phyloP scores from a whole-genome alignment of 2,888 invertebrate species.

The Myopa testacea region DNA sequence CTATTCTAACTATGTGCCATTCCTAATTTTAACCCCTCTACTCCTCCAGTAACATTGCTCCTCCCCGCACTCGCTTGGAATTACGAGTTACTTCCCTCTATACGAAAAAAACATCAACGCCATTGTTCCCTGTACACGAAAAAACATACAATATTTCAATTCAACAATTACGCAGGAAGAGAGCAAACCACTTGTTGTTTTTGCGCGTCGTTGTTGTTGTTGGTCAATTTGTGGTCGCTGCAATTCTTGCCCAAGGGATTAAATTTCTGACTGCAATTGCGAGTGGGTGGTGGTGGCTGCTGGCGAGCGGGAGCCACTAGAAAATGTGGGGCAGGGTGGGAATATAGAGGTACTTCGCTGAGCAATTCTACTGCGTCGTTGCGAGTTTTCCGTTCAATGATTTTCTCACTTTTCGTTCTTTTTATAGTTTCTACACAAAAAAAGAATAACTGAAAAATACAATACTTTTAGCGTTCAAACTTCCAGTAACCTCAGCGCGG shows the following conservation, averaged over 20 bases:
- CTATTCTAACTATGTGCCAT: too few species aligned
- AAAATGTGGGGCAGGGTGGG: not conserved
- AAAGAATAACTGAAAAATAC: not conserved
- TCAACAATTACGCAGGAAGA: not conserved
- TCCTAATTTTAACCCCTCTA: not conserved
- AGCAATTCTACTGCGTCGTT: slow-evolving; percentile 24
- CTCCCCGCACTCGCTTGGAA: not conserved
- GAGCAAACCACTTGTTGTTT: slow-evolving; percentile 16
- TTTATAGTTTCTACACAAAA: slow-evolving; percentile 49
- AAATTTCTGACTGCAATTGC: slow-evolving; percentile 19
- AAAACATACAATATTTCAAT: not conserved
- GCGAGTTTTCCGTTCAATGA: slow-evolving; percentile 6
- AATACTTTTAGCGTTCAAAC: slow-evolving; percentile 33
- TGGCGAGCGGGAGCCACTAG: not conserved
- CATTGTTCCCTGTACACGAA: not conserved
- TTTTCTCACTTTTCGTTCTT: slow-evolving; percentile 32
- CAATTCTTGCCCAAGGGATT: slow-evolving; percentile 31
- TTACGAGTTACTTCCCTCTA: not conserved
- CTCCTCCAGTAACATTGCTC: not conserved
- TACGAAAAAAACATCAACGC: not conserved
- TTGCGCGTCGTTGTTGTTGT: not conserved
- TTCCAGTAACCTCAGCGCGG: not conserved
- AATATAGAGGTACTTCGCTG: not conserved
- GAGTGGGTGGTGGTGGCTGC: not conserved
- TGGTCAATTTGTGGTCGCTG: slow-evolving; percentile 22